Conservation (phyloP, 2,888 invertebrate genomes). For the Oxycera nigricornis region DNA sequence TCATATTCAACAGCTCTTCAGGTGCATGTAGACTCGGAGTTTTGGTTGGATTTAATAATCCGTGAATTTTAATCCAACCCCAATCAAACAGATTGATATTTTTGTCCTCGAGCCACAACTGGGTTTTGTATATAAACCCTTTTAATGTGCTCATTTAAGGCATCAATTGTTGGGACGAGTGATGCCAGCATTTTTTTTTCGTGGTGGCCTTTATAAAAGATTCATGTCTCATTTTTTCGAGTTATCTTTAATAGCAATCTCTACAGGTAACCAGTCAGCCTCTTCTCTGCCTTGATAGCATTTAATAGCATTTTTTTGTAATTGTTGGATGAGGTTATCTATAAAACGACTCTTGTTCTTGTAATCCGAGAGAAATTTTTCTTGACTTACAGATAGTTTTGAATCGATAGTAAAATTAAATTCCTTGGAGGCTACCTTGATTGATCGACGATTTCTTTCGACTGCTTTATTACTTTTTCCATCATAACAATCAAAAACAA, state of each 20-base stretch:
- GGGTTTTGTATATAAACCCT: neutral
- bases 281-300: neutral
- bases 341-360: neutral
- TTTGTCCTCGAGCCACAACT: neutral
- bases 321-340: neutral
- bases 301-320: neutral
- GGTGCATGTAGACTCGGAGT: neutral
- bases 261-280: neutral
- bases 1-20: neutral
- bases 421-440: neutral
- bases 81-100: neutral
- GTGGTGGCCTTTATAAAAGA: neutral
- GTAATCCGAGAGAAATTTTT: neutral
- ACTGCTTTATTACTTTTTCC: neutral
- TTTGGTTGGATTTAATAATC: neutral
- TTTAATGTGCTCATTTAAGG: constrained; percentile 6
- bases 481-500: neutral
- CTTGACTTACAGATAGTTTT: neutral
- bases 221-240: constrained; percentile 2
- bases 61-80: neutral
- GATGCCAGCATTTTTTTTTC: neutral
- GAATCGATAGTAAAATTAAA: neutral
- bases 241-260: no score
- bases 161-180: neutral
- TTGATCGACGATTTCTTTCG: neutral